Evolutionary conservation across 2,113 vertebrate species (phyloP).

Genomic region (Dasypus novemcinctus): DNA sequence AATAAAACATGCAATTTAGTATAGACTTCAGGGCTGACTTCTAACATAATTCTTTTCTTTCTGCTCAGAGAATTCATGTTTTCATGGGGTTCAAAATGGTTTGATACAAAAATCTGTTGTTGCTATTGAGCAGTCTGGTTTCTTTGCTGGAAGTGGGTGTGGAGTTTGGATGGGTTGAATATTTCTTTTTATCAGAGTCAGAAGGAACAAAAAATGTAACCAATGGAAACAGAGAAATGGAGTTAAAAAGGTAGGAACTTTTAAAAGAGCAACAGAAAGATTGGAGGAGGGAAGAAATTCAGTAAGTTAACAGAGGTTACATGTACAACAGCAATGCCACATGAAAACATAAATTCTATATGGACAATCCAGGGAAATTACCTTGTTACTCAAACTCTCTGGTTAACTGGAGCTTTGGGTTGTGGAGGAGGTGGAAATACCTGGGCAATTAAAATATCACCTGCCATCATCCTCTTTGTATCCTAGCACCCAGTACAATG

Average conservation of each 20-base stretch:
- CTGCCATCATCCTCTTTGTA: neutral
- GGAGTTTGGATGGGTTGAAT: neutral
- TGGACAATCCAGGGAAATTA: neutral
- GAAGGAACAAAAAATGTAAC: neutral
- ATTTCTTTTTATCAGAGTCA: neutral
- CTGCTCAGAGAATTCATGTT: neutral
- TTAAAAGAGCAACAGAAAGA: conserved; percentile 31
- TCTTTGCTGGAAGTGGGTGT: neutral
- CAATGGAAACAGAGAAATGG: conserved; percentile 5
- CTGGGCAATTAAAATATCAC: neutral
- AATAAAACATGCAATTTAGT: neutral
- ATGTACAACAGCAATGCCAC: neutral
- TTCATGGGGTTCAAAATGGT: neutral
- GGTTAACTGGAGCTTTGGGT: neutral
- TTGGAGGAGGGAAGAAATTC: neutral
- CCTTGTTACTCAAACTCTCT: neutral
- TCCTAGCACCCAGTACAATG: neutral
- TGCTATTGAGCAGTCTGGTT: neutral
- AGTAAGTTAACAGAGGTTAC: neutral
- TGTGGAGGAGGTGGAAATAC: neutral
- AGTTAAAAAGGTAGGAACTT: neutral
- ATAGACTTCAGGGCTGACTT: neutral
- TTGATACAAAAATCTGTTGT: neutral
- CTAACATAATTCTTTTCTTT: neutral
- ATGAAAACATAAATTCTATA: neutral